Percentiles rank a stretch among this genome's conserved stretches.
Evolutionary conservation across 2,888 invertebrate genomes (phyloP).

Genomic region (Microctonus brassicae): DNA sequence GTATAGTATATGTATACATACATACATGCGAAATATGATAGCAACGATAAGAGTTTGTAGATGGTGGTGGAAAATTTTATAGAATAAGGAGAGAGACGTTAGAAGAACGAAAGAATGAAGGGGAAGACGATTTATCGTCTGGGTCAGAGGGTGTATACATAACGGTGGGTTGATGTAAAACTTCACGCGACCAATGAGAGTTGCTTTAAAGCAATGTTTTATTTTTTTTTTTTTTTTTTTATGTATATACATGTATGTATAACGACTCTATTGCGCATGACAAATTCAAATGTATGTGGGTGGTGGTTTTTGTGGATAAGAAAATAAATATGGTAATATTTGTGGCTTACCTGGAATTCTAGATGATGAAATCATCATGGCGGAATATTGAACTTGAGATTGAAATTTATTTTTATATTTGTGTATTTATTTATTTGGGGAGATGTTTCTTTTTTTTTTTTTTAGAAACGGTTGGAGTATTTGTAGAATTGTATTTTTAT

Average conservation of each 20-base stretch:
- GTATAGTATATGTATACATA: no score
- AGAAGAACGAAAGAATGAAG: slow-evolving; percentile 33
- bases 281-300: slow-evolving; percentile 63
- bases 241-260: no score
- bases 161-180: slow-evolving; percentile 20
- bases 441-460: no score
- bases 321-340: slow-evolving; percentile 60
- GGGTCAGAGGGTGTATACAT: slow-evolving; percentile 42
- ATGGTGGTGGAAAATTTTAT: no score
- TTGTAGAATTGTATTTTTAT: no score
- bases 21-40: slow-evolving; percentile 26
- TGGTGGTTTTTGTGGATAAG: slow-evolving; percentile 50
- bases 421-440: no score
- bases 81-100: no score
- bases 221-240: slow-evolving; percentile 40
- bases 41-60: background rate
- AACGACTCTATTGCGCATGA: slow-evolving; percentile 61
- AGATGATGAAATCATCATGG: slow-evolving; percentile 44
- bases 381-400: slow-evolving; percentile 29
- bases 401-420: no score
- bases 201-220: slow-evolving; percentile 57
- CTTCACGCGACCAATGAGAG: slow-evolving; percentile 58
- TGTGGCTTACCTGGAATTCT: slow-evolving; percentile 35
- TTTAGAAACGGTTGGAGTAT: no score
- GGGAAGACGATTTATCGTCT: slow-evolving; percentile 47